Percentiles rank a stretch among this genome's conserved stretches.
These are phyloP conservation scores for Bubo scandiacus DNA, from an alignment of 2,113 vertebrate genomes.

Conservation along the genomic window DNA sequence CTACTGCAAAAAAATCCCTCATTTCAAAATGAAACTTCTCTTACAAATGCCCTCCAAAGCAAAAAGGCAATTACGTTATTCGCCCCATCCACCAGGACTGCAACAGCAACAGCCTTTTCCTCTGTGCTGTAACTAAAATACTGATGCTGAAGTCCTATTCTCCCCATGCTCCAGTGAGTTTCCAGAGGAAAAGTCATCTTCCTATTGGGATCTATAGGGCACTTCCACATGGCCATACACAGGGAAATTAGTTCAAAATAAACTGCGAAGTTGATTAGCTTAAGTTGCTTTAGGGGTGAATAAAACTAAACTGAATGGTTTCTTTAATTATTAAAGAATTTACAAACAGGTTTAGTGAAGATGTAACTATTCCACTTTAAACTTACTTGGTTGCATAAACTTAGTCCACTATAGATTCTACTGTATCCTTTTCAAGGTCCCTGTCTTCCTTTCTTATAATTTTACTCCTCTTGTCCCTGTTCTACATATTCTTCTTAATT, in stretches of 20 bases:
- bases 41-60: neutral
- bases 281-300: neutral
- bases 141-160: neutral
- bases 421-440: neutral
- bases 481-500: neutral
- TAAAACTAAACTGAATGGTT: neutral
- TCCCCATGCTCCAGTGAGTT: neutral
- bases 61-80: neutral
- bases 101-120: neutral
- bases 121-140: neutral
- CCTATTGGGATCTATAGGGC: fast-evolving
- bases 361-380: neutral
- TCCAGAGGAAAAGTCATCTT: neutral
- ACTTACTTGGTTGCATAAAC: neutral
- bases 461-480: neutral
- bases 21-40: neutral
- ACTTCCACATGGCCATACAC: neutral
- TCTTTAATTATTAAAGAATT: neutral
- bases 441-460: neutral
- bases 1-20: neutral
- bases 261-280: neutral
- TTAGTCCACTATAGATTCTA: neutral
- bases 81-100: neutral
- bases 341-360: neutral
- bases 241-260: neutral